Evolutionary conservation across 1,140 invertebrate genomes (phyloP).

Genomic region (Drosophila pruinosa): DNA sequence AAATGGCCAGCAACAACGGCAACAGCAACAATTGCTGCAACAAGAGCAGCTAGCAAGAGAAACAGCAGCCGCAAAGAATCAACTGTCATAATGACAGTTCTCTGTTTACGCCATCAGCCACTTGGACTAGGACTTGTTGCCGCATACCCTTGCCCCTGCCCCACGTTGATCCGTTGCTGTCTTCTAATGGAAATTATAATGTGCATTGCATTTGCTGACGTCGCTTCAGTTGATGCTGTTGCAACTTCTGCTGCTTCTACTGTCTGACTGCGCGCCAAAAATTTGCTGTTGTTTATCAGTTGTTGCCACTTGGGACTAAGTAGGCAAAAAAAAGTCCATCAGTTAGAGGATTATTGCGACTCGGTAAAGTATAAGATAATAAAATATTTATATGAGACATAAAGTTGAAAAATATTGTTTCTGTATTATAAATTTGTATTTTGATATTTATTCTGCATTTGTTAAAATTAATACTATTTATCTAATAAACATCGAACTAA

Average conservation of each 20-base stretch:
- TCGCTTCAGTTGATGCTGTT: slow-evolving; percentile 43
- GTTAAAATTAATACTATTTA: too few species aligned
- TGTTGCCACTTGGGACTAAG: not conserved
- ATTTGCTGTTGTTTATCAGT: slow-evolving; percentile 48
- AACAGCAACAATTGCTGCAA: slow-evolving; percentile 14
- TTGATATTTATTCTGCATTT: not conserved
- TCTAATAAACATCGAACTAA: too few species aligned
- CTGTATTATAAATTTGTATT: too few species aligned
- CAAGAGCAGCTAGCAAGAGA: slow-evolving; percentile 15
- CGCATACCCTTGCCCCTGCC: not conserved
- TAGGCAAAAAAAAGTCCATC: slow-evolving; percentile 7
- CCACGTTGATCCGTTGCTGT: slow-evolving; percentile 39
- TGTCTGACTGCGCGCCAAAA: slow-evolving; percentile 36
- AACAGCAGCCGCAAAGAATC: slow-evolving; percentile 60
- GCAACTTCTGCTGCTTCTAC: slow-evolving; percentile 23
- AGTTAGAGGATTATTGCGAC: not conserved
- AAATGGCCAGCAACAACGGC: slow-evolving; percentile 62
- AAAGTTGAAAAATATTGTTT: too few species aligned
- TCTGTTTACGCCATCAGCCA: slow-evolving; percentile 77
- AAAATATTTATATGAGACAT: too few species aligned
- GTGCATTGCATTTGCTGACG: slow-evolving; percentile 68
- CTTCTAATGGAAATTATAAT: slow-evolving; percentile 81
- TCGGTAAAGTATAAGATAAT: too few species aligned
- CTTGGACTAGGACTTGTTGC: slow-evolving; percentile 70
- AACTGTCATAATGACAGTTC: slow-evolving; percentile 81